These are phyloP conservation scores for Galago senegalensis DNA, from an alignment of 2,797 vertebrate species.

Conservation along the genomic window DNA sequence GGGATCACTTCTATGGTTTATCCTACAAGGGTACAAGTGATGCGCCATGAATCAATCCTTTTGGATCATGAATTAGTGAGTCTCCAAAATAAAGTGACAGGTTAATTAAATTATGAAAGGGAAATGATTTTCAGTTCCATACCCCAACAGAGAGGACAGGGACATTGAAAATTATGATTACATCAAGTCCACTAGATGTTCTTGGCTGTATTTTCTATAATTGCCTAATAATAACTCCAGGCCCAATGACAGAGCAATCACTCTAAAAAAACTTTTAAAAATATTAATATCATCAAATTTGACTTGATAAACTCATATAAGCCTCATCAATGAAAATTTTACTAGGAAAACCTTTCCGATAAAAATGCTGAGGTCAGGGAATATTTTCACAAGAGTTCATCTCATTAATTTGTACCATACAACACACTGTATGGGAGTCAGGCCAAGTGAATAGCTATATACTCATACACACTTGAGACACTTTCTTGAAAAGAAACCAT, in stretches of 20 bases:
- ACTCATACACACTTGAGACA: background rate
- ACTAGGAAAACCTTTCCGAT: slow-evolving; percentile 59
- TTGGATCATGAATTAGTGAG: slow-evolving; percentile 79
- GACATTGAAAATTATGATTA: slow-evolving; percentile 81
- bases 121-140: slow-evolving; percentile 80
- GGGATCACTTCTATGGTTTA: too few relatives aligned
- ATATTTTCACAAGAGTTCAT: slow-evolving; percentile 50
- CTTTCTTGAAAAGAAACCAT: background rate
- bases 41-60: slow-evolving; percentile 79
- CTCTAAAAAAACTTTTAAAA: slow-evolving; percentile 76
- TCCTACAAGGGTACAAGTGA: too few relatives aligned
- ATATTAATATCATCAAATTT: slow-evolving; percentile 71
- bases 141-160: slow-evolving; percentile 51
- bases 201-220: slow-evolving; percentile 55
- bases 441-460: background rate
- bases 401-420: slow-evolving; percentile 37
- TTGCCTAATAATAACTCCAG: slow-evolving; percentile 75
- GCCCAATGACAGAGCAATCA: slow-evolving; percentile 58
- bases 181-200: slow-evolving; percentile 56
- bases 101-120: slow-evolving; percentile 82
- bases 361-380: background rate
- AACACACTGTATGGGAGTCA: background rate
- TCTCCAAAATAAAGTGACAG: slow-evolving; percentile 78
- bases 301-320: slow-evolving; percentile 72
- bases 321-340: slow-evolving; percentile 59